Evolutionary conservation across 2,888 invertebrate genomes (phyloP).

Genomic region (Dioctria linearis): DNA sequence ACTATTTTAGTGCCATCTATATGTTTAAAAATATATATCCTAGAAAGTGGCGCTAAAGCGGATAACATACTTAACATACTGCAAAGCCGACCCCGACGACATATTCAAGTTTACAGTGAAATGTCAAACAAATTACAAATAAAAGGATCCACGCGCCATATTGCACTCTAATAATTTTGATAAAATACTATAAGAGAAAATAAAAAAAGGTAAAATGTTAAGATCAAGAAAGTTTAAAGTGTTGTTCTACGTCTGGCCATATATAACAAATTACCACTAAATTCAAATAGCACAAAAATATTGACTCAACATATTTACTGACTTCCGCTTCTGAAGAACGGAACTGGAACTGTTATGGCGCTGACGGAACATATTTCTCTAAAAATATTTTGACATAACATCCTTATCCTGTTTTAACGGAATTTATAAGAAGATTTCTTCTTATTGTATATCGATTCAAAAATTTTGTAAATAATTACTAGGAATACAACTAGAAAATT

Average conservation of each 20-base stretch:
- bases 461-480: no score
- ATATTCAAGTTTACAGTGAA: conserved; percentile 21
- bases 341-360: conserved; percentile 51
- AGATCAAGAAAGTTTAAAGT: not conserved
- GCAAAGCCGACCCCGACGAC: not conserved
- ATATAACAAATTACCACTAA: not conserved
- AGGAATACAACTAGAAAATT: no score
- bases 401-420: conserved; percentile 47
- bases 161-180: conserved; percentile 7
- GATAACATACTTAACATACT: not conserved
- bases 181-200: not conserved
- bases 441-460: no score
- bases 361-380: not conserved
- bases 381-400: conserved; percentile 25
- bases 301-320: conserved; percentile 16
- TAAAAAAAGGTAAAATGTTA: conserved; percentile 2
- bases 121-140: conserved; percentile 18
- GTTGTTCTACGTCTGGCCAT: not conserved
- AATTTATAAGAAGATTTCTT: not conserved
- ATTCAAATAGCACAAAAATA: not conserved
- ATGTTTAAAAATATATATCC: not conserved
- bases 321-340: conserved; percentile 46
- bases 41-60: conserved; percentile 2
- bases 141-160: conserved; percentile 41
- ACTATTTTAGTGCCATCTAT: not conserved